Evolutionary conservation across 1,140 invertebrate species (phyloP), one percentile per base, ranked within the genome.

Genomic region (Cylas formicarius): DNA sequence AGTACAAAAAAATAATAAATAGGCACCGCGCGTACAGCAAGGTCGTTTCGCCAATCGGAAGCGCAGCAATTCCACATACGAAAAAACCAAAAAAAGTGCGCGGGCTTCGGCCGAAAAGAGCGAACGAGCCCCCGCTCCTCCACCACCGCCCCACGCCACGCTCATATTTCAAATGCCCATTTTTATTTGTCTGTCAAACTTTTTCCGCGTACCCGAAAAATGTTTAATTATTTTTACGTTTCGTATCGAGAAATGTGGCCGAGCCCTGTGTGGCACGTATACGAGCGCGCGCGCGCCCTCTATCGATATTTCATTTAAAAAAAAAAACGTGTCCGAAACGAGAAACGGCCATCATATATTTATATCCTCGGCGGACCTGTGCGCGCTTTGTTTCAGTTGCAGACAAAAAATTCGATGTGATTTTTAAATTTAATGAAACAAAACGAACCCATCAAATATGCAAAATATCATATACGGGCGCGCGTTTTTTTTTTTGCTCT

Each of bases 201-300:
- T 62, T 62, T 61, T 61, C 61, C 61, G 62, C 61, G 61, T 65
- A 55, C 58, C 62, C 63, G 62, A 65, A 63, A 65, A 65, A 65
- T 65, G 62, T 65, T 63, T 63, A 65, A 65, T 65, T 63, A 65
- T 65, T 65, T 65, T 65, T 65, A 57, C 62, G 61, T 65, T 65
- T 56, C 60, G 57, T 61, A 63, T 63, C 60, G 60, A 56, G 60
- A 55, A 58, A 58, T 52, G 57, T 50, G 49, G 56, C 52, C 50
- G 43, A 46, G 43, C 47, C 32, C 50, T n/a, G n/a, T 37, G 7
- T n/a, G n/a, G n/a, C n/a, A n/a, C n/a, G n/a, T n/a, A n/a, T n/a
- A n/a, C n/a, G n/a, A n/a, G 9, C 18, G 18, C 27, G 11, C 19
- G 8, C 39, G 3, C 42, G 26, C 10, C 29, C 5, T 26, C 20